Evolutionary conservation across 2,113 vertebrate species (phyloP), one percentile per base, ranked within the genome.

Genomic region (Motacilla tschutschensis): DNA sequence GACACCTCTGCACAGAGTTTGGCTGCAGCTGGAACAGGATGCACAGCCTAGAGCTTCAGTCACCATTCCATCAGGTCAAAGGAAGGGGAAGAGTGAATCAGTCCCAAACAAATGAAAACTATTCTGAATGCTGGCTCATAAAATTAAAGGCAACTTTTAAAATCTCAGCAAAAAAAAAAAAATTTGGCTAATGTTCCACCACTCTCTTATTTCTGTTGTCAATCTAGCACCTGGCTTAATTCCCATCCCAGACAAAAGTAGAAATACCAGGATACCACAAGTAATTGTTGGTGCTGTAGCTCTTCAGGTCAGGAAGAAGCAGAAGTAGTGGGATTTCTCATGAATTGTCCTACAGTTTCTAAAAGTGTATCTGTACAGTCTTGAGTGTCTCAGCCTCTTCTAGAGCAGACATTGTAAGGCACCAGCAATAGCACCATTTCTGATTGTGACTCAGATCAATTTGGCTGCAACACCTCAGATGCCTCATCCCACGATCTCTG

Each of bases 11-110:
- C 38, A 33, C 0, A 0, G 66, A 72, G 66, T 74, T 76, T 28
- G 58, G 69, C 73, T 66, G 53, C 79, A 83, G 77, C 88, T 87
- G 63, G 60, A 84, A 62, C 67, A 88, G 89, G 89, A 82, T 88
- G 79, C 55, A 84, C 26, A 69, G 33, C 40, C 64, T 58, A 14
- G 28, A 24, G 73, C 57, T 87, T 71, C 62, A 70, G 60, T 73
- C 83, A 78, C 63, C 3, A 0, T 63, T 40, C 47, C 47, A 4
- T 44, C 41, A 82, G 86, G 75, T 84, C 81, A 87, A 51, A 69
- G 72, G 66, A 79, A 81, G 29, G 33, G 55, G 38, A 66, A 80
- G 41, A 50, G n/a, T 77, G 47, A 93, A 81, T 87, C 80, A 48
- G 35, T 54, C 29, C 48, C 57, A 44, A 79, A 57, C 41, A 91